These are phyloP conservation scores for Tragelaphus oryx DNA, from an alignment of 2,797 vertebrate genomes.

Conservation along the genomic window DNA sequence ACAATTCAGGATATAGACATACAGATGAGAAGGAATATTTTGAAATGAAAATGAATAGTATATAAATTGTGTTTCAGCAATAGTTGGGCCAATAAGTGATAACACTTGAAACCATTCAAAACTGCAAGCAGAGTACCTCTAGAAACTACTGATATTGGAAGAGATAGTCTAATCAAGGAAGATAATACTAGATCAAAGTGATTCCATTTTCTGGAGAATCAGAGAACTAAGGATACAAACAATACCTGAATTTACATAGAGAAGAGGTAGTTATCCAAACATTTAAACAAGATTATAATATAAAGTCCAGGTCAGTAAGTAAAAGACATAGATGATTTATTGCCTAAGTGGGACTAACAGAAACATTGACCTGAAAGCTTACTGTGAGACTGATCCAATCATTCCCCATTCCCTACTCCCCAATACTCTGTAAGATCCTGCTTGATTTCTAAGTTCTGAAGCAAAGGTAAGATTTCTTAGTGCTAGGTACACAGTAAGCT, in stretches of 20 bases:
- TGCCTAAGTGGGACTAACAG: not conserved
- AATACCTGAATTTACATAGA: not conserved
- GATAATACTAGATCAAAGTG: not conserved
- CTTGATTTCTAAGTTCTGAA: not conserved
- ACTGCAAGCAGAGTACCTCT: not conserved
- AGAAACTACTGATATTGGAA: not conserved
- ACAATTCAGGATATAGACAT: not conserved
- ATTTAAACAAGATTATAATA: not conserved
- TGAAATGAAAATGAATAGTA: not conserved
- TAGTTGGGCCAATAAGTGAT: not conserved
- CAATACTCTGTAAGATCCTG: not conserved
- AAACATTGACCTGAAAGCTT: not conserved
- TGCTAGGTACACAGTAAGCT: not conserved
- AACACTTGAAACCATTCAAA: not conserved
- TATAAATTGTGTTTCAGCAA: not conserved
- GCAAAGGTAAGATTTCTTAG: not conserved
- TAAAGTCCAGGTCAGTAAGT: not conserved
- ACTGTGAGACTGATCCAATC: not conserved
- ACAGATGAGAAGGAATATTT: not conserved
- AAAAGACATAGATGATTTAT: not conserved
- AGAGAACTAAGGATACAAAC: not conserved
- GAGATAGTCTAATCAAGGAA: not conserved
- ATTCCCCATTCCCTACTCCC: accelerated
- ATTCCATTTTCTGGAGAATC: not conserved
- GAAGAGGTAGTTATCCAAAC: not conserved